Evolutionary conservation across 2,888 invertebrate species (phyloP), one percentile per base, ranked within the genome.

Genomic region (Hipparchia sbordonii): DNA sequence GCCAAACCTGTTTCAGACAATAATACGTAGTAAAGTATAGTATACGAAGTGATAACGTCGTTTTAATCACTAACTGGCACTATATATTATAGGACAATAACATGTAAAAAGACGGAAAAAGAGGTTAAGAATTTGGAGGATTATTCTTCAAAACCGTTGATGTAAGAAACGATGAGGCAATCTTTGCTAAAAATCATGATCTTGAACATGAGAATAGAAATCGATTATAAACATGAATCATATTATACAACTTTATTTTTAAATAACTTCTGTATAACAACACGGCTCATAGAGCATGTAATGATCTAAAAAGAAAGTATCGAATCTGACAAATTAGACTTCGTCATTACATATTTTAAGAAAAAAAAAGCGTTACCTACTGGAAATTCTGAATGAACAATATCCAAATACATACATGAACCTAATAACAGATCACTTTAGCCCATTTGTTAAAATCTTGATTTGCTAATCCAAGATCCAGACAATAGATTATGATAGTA

Each of bases 101-200:
- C 23, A 23, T 23, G 23, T 39, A 39, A 39, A 39, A 5, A 39
- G 39, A 39, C 2, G 39, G 39, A 1, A 39, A 39, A 39, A 39
- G 39, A 39, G 39, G 3, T 39, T 39, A 39, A 39, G 1, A 39
- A 39, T 39, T 39, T 39, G 39, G 39, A 39, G 39, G 39, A 39
- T 39, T 39, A 39, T 39, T 39, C 5, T 5, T 39, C 39, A 39
- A 39, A 5, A 5, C 39, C 39, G 39, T 39, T 23, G 8, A 2
- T 6, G 13, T 8, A 57, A 2, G 57, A 8, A 8, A 23, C 8
- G 3, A 57, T 13, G 56, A 56, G n/a, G 56, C 7, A 56, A 73
- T 61, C 56, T 73, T 62, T 48, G 56, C 63, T 63, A 73, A 71
- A 67, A 71, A 7, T 62, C 46, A 62, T 46, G 45, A 71, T 73